These are phyloP conservation scores for Neopipo cinnamomea DNA, from an alignment of 2,113 vertebrate genomes.

Conservation along the genomic window DNA sequence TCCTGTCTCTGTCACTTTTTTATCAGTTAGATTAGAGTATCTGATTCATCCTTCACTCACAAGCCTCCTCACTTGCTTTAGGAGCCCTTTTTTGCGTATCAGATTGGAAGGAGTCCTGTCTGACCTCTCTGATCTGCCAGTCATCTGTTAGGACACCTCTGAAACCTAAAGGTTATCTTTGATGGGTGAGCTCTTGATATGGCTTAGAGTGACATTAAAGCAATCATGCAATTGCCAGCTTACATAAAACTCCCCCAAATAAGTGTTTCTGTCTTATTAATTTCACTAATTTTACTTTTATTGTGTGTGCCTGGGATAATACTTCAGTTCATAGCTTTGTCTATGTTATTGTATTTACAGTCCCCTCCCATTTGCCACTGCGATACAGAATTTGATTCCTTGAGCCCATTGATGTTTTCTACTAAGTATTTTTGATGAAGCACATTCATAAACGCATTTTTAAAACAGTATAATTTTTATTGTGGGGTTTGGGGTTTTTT, in stretches of 20 bases:
- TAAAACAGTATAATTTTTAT: not conserved
- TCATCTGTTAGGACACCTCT: not conserved
- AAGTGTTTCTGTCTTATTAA: not conserved
- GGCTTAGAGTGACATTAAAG: not conserved
- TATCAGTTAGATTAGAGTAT: not conserved
- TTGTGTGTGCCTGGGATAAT: not conserved
- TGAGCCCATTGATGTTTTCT: not conserved
- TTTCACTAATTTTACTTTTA: not conserved
- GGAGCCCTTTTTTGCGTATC: not conserved
- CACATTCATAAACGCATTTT: not conserved
- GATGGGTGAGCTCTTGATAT: not conserved
- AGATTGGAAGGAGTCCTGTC: not conserved
- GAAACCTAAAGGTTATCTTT: not conserved
- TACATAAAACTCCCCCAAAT: not conserved
- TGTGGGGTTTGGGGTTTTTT: not conserved
- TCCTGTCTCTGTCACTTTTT: not conserved
- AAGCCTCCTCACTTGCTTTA: not conserved
- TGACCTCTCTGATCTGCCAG: not conserved
- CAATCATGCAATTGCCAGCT: not conserved
- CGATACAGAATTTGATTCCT: not conserved
- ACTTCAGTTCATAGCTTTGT: not conserved
- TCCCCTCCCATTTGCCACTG: not conserved
- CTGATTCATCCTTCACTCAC: not conserved
- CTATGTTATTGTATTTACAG: not conserved
- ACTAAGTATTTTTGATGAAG: not conserved